Conservation (phyloP, 2,888 invertebrate genomes). For the Ichneumoninae sp. region DNA sequence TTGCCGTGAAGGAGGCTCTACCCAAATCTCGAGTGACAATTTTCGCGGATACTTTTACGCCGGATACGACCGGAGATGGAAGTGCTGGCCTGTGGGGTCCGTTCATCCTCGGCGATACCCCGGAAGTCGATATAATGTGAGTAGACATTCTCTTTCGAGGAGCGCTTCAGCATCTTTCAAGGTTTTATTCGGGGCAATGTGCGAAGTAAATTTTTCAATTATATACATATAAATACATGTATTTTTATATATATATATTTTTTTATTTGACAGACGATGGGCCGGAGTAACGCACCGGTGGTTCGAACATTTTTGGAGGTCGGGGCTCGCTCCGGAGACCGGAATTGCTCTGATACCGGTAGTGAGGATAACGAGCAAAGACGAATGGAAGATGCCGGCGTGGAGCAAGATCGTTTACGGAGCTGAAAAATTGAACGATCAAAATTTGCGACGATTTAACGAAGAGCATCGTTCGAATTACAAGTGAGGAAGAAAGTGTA, state of each 20-base stretch:
- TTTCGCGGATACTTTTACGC: constrained; percentile 88
- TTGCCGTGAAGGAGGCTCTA: constrained; percentile 88
- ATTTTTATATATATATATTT: background rate
- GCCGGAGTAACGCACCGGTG: constrained; percentile 79
- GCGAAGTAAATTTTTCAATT: background rate
- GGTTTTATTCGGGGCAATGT: background rate
- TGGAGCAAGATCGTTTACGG: constrained; percentile 85
- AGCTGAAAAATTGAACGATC: constrained; percentile 77
- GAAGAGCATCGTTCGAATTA: constrained; percentile 81
- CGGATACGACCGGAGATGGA: constrained; percentile 91
- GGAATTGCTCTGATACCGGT: constrained; percentile 85
- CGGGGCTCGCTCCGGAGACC: constrained; percentile 82
- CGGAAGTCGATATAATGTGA: constrained; percentile 86
- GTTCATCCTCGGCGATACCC: constrained; percentile 87
- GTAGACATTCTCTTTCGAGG: constrained; percentile 47
- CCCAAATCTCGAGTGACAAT: constrained; percentile 87
- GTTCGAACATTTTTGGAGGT: constrained; percentile 86
- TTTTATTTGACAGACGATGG: constrained; percentile 74
- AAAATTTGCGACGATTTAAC: constrained; percentile 78
- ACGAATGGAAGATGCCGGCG: constrained; percentile 76
- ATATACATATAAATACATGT: too few species aligned
- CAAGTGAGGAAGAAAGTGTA: constrained; percentile 76
- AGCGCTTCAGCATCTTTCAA: too few species aligned
- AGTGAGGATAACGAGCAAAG: constrained; percentile 81
- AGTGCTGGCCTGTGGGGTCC: constrained; percentile 92